Conservation (phyloP, 2,888 invertebrate genomes). For the Euphydryas editha region DNA sequence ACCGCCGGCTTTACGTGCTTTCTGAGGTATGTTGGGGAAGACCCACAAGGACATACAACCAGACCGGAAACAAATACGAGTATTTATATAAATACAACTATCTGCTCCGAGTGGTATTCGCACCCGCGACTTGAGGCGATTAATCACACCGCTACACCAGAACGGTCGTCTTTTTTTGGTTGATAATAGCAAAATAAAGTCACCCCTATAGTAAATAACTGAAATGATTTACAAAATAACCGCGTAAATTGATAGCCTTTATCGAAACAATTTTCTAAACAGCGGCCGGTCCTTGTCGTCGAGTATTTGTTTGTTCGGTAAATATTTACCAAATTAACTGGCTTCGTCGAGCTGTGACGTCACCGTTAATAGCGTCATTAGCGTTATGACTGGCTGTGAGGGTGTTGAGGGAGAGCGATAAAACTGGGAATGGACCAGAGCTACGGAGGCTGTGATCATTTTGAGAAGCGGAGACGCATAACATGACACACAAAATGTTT, state of each 20-base stretch:
- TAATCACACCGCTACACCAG: too few species aligned
- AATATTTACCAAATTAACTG: constrained; percentile 61
- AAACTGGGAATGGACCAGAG: constrained; percentile 6
- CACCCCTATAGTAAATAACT: not conserved
- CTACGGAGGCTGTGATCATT: not conserved
- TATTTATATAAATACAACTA: too few species aligned
- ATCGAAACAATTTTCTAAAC: constrained; percentile 27
- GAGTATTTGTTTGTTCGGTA: constrained; percentile 28
- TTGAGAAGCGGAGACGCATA: not conserved
- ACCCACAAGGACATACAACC: too few species aligned
- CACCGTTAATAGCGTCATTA: constrained; percentile 48
- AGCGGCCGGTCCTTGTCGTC: constrained; percentile 16
- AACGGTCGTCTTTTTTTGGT: too few species aligned
- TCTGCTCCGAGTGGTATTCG: too few species aligned
- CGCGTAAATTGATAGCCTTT: constrained; percentile 17
- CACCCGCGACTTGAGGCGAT: too few species aligned
- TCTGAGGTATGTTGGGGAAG: too few species aligned
- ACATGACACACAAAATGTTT: not conserved
- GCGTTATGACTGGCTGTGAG: constrained; percentile 41
- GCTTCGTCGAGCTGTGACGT: constrained; percentile 59
- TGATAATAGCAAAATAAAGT: too few species aligned
- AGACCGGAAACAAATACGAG: too few species aligned
- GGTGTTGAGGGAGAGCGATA: constrained; percentile 21
- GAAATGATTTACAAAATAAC: constrained; percentile 1
- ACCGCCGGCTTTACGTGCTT: too few species aligned